phyloP scores from a whole-genome alignment of 2,797 vertebrate species.

The Xyrichtys novacula region DNA sequence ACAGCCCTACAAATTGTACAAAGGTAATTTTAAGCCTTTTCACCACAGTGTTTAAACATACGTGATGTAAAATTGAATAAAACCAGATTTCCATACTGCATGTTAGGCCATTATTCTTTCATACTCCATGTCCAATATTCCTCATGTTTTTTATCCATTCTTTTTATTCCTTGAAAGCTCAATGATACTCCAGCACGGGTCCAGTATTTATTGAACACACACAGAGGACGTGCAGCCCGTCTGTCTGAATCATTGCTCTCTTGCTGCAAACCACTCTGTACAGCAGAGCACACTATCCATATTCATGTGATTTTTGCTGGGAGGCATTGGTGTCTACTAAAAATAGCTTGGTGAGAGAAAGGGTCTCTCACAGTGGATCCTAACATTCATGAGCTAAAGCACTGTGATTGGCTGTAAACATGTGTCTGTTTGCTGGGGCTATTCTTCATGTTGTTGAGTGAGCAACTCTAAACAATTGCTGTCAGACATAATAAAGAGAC shows the following conservation, averaged over 20 bases:
- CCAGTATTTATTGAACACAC: constrained; percentile 69
- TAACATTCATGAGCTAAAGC: constrained; percentile 74
- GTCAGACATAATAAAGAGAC: constrained; percentile 50
- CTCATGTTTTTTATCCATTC: constrained; percentile 5
- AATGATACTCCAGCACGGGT: constrained; percentile 41
- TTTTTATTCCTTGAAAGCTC: constrained; percentile 36
- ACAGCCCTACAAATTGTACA: background rate
- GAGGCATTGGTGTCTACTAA: constrained; percentile 88
- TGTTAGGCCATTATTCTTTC: background rate
- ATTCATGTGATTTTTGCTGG: constrained; percentile 88
- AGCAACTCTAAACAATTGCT: constrained; percentile 73
- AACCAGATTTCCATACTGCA: constrained; percentile 5
- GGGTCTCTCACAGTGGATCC: constrained; percentile 79
- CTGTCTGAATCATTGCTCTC: constrained; percentile 82
- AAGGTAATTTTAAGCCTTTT: background rate
- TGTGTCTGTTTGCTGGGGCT: constrained; percentile 64
- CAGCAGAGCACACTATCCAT: constrained; percentile 85
- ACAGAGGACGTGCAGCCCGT: constrained; percentile 75
- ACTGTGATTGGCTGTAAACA: constrained; percentile 80
- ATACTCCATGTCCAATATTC: constrained; percentile 4
- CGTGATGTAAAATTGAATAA: background rate
- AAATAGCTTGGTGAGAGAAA: constrained; percentile 87
- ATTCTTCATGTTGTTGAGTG: constrained; percentile 56
- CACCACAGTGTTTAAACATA: background rate
- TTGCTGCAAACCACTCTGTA: constrained; percentile 79